Percentiles rank a stretch among this genome's conserved stretches.
phyloP scores from a whole-genome alignment of 2,888 invertebrate genomes.

The Petrolisthes cinctipes region DNA sequence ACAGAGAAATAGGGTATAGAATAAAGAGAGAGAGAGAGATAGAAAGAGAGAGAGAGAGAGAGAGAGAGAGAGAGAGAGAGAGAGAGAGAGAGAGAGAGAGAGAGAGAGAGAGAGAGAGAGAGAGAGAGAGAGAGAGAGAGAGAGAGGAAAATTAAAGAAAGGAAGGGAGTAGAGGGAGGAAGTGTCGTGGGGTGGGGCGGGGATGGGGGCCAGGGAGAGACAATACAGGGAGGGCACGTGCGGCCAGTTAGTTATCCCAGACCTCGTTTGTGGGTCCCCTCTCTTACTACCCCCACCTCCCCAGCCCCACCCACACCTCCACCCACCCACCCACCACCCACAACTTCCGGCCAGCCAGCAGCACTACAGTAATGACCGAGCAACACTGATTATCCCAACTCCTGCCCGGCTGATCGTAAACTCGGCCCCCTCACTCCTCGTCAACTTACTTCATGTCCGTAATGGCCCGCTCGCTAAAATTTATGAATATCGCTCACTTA shows the following conservation, averaged over 20 bases:
- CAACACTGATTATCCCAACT: background rate
- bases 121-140: background rate
- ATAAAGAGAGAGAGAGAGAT: too few relatives aligned
- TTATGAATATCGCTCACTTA: background rate
- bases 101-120: too few relatives aligned
- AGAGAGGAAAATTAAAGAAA: background rate
- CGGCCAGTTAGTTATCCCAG: background rate
- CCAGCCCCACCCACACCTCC: too few relatives aligned
- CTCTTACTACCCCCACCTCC: background rate
- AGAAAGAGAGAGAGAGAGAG: too few relatives aligned
- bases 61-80: too few relatives aligned
- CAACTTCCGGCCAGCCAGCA: too few relatives aligned
- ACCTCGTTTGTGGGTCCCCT: background rate
- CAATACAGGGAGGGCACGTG: background rate
- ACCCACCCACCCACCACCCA: too few relatives aligned
- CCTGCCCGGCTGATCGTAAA: background rate
- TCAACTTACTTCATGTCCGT: background rate
- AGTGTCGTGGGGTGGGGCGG: background rate
- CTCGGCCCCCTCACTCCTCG: background rate
- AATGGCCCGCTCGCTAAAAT: background rate
- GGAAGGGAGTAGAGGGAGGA: background rate
- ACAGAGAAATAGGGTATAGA: too few relatives aligned
- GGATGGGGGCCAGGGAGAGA: background rate
- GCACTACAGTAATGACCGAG: background rate
- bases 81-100: too few relatives aligned